Evolutionary conservation across 2,113 vertebrate genomes (phyloP), one percentile per base, ranked within the genome.

Genomic region (Sceloporus undulatus): DNA sequence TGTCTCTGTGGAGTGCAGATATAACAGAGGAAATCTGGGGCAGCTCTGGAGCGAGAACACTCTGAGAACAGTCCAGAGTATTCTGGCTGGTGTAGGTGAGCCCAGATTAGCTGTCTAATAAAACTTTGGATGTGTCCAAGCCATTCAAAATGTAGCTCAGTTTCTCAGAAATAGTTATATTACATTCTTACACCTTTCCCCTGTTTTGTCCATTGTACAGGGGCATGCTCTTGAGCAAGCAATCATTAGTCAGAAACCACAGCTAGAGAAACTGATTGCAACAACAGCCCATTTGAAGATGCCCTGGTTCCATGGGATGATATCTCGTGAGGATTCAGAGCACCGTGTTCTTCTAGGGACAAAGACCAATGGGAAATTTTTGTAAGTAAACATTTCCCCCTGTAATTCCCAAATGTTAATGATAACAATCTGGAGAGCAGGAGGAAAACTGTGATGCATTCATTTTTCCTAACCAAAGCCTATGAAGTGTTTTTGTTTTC

Each of bases 231-330:
- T 99, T 84, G 99, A 99, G 73, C 98, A 99, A 94, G 98, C 98
- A 73, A 98, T 99, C 91, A 99, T 99, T 94, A 99, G 99, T 90
- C 99, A 99, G 95, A 98, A 98, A 79, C 99, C 99, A 54, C 98
- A 98, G 86, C 95, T 99, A 93, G 99, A 99, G 95, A 99, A 99
- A 92, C 87, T 98, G 76, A 99, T 99, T 6, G 98, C 98, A 88
- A 98, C 98, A 92, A 99, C 98, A 0, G 98, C 98, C 48, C 99
- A 99, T 52, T 98, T 99, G 85, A 98, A 95, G 91, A 99, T 99
- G 98, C 98, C 98, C 0, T 99, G 99, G 98, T 99, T 99, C 94
- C 99, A 99, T 0, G 98, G 98, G 9, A 92, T 93, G 6, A 98
- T 99, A 79, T 96, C 97, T 5, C 97, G 98, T 9, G 97, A 98